Percentiles rank a stretch among this genome's conserved stretches.
Conservation (phyloP, 1,140 invertebrate genomes). For the Bombus waltoni region DNA sequence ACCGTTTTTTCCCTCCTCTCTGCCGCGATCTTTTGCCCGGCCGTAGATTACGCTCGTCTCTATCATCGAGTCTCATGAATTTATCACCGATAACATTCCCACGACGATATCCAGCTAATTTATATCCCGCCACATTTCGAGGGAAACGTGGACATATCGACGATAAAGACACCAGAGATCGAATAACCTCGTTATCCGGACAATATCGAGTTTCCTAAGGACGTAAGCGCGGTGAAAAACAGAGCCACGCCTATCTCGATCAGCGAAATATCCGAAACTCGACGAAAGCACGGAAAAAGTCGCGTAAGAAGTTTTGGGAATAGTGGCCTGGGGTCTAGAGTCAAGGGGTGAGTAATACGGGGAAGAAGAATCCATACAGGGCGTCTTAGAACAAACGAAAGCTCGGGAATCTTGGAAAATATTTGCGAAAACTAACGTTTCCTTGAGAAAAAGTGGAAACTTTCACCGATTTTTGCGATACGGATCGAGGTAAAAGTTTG, state of each 20-base stretch:
- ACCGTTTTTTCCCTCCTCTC: too few species aligned
- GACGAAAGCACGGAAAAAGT: background rate
- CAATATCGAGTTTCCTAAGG: background rate
- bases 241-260: constrained; percentile 11
- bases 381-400: background rate
- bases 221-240: background rate
- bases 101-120: background rate
- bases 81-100: constrained; percentile 1
- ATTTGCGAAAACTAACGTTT: background rate
- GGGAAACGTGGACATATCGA: background rate
- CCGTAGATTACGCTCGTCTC: too few species aligned
- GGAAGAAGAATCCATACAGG: background rate
- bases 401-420: too few species aligned
- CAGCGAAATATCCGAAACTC: constrained; percentile 12
- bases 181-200: too few species aligned
- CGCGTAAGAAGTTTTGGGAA: constrained; percentile 5
- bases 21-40: background rate
- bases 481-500: too few species aligned
- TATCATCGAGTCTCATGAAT: background rate
- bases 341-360: background rate
- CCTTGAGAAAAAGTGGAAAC: too few species aligned
- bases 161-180: too few species aligned
- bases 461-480: too few species aligned
- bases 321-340: background rate
- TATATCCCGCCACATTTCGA: background rate